phyloP scores from a whole-genome alignment of 2,797 vertebrate species.

The Limosa lapponica region DNA sequence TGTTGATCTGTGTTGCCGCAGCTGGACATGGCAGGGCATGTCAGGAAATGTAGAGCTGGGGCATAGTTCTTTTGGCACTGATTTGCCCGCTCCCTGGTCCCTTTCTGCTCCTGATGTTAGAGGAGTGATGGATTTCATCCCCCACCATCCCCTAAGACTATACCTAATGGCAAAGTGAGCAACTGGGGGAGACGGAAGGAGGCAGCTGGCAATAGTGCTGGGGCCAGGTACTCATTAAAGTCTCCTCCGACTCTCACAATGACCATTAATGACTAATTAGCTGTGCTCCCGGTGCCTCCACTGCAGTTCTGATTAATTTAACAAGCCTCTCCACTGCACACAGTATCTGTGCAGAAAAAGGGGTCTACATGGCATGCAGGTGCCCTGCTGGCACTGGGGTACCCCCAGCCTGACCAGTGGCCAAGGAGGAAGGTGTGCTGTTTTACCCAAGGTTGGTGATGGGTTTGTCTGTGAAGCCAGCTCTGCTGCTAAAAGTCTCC shows the following conservation, averaged over 20 bases:
- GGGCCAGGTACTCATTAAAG: neutral
- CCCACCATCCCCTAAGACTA: neutral
- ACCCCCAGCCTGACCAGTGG: neutral
- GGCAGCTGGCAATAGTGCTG: neutral
- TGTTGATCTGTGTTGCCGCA: neutral
- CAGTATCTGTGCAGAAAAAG: neutral
- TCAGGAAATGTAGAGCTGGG: neutral
- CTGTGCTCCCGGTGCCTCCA: neutral
- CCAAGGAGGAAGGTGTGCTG: neutral
- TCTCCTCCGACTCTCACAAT: neutral
- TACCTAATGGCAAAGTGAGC: neutral
- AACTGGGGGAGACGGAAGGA: neutral
- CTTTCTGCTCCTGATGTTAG: neutral
- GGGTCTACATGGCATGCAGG: accelerated
- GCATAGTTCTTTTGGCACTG: accelerated
- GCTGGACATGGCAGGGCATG: accelerated
- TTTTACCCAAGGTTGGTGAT: accelerated
- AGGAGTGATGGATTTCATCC: neutral
- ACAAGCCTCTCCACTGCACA: neutral
- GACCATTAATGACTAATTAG: neutral
- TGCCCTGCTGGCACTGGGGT: neutral
- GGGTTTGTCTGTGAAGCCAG: neutral
- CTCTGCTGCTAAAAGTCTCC: neutral
- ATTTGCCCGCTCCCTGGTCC: neutral
- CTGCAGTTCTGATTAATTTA: neutral